These are phyloP conservation scores for Drosophila hydei DNA, from an alignment of 1,140 invertebrate species.

Conservation along the genomic window DNA sequence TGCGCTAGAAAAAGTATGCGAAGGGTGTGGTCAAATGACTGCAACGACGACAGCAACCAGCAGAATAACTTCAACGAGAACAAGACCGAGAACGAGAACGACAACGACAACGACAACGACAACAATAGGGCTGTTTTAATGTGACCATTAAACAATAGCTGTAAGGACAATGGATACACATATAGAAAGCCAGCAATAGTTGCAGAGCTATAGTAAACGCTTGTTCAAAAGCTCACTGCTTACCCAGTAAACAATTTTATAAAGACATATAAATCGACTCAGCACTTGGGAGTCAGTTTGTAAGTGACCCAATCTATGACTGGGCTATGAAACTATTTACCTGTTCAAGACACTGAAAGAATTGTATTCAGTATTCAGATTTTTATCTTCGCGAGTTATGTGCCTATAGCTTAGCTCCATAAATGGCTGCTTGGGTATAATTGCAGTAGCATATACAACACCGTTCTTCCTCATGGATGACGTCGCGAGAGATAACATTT, in stretches of 20 bases:
- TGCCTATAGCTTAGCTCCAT: neutral
- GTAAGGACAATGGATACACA: slow-evolving; percentile 66
- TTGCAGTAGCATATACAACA: slow-evolving; percentile 22
- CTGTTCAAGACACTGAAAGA: neutral
- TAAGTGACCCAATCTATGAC: neutral
- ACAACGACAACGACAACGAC: slow-evolving; percentile 34
- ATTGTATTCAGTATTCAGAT: neutral
- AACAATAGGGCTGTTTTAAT: slow-evolving; percentile 78
- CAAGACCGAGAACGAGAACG: neutral
- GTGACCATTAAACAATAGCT: slow-evolving; percentile 78
- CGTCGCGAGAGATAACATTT: slow-evolving; percentile 64
- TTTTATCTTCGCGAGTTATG: too few relatives aligned
- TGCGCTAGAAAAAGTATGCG: slow-evolving; percentile 66
- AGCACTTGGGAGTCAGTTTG: neutral
- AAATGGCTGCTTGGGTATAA: slow-evolving; percentile 6
- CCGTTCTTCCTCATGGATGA: slow-evolving; percentile 35
- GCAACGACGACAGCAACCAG: slow-evolving; percentile 41
- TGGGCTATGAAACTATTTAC: neutral
- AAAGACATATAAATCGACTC: slow-evolving; percentile 4
- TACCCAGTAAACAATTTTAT: slow-evolving; percentile 51
- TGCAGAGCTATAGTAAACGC: slow-evolving; percentile 41
- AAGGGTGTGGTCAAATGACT: slow-evolving; percentile 68
- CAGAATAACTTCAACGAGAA: too few relatives aligned
- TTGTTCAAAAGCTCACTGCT: slow-evolving; percentile 15
- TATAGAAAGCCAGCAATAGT: slow-evolving; percentile 35